Base-by-base conservation (phyloP, 2,888 invertebrate genomes). In the Eupithecia inturbata region DNA sequence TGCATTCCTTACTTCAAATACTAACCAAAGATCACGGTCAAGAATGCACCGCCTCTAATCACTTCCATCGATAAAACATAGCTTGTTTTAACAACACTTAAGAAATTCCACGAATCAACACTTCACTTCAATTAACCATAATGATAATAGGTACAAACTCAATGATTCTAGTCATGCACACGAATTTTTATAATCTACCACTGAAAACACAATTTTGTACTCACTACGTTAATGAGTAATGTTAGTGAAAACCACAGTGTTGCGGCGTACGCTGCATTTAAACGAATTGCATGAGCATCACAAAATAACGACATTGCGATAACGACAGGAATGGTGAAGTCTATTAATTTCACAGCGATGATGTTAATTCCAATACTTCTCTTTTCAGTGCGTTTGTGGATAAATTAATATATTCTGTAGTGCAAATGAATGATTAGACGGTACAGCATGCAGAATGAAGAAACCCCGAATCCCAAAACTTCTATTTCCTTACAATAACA, bases 71-170 rank as follows among this genome's bases (percentile, higher is more conserved):
- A 91, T 82, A 87, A 89, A 86, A 85, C 75, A 85, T 93, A 92
- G 92, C 85, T 92, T 91, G 82, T 85, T 87, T 90, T 85, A 83
- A 84, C 88, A 82, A 92, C 88, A 91, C 90, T 75, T 83, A 91
- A 91, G 92, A 93, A 94, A 89, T 92, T 93, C 93, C 94, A 94
- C 92, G 92, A 93, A 93, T 93, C 84, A 87, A 90, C 86, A 89
- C 88, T 81, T 83, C 83, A 89, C 85, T 83, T 72, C 78, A 80
- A 77, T 80, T 77, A 81, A 73, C 78, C 78, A 77, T 77, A 81
- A 79, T 77, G 75, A 81, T 78, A 76, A 81, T 78, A n/a, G n/a
- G n/a, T n/a, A 83, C 78, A 77, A 81, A 79, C 75, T 79, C 78
- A 81, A 83, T 81, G 76, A 82, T 81, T 81, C 78, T 82, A 77